A percentile compares a stretch with the other conserved stretches of the same genome.
phyloP scores from a whole-genome alignment of 2,113 vertebrate genomes.

The Chauna torquata region DNA sequence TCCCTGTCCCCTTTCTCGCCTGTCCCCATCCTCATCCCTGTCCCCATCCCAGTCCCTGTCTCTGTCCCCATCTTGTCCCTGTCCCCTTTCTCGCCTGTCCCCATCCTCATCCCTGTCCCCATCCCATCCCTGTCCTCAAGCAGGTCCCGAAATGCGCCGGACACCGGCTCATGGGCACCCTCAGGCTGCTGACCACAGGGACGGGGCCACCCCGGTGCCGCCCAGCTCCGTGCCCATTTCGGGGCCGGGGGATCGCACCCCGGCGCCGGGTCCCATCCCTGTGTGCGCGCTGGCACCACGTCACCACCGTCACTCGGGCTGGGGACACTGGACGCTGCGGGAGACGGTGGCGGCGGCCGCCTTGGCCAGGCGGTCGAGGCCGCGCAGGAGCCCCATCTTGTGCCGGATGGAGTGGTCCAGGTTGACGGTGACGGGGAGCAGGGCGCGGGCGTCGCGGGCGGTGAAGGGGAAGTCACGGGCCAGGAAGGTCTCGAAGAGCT shows the following conservation, averaged over 20 bases:
- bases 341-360: rapidly evolving
- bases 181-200: rapidly evolving
- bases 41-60: too few relatives aligned
- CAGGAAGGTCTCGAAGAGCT: constrained; percentile 89
- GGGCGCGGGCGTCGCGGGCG: constrained; percentile 61
- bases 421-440: constrained; percentile 82
- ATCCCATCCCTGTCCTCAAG: not conserved
- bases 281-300: too few relatives aligned
- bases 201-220: not conserved
- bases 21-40: too few relatives aligned
- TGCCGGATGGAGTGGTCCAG: constrained; percentile 85
- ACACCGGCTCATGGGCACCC: rapidly evolving
- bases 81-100: not conserved
- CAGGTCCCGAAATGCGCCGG: not conserved
- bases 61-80: too few relatives aligned
- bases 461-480: constrained; percentile 82
- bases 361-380: not conserved
- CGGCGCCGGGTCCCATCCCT: too few relatives aligned
- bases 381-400: constrained; percentile 81
- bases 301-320: not conserved
- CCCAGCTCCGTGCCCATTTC: rapidly evolving
- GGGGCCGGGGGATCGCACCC: not conserved
- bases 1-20: too few relatives aligned
- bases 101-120: not conserved
- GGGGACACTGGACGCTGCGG: not conserved